Conservation (phyloP, 2,113 vertebrate species). For the Burhinus bistriatus region DNA sequence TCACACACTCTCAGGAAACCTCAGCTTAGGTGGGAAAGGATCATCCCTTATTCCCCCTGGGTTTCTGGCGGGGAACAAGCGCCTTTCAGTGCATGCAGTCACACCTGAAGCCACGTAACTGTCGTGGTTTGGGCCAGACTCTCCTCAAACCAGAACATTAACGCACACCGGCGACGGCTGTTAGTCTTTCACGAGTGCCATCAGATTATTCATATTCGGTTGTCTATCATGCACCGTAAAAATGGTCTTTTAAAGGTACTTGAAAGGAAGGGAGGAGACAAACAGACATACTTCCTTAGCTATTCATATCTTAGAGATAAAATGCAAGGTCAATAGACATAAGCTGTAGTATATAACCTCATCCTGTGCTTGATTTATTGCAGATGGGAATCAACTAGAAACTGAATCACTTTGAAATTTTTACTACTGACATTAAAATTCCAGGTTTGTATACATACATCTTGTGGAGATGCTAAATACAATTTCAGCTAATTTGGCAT, state of each 20-base stretch:
- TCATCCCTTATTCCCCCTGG: not conserved
- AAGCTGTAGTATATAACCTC: slow-evolving; percentile 81
- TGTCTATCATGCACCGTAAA: slow-evolving; percentile 79
- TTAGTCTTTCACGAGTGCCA: slow-evolving; percentile 52
- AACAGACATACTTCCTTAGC: slow-evolving; percentile 70
- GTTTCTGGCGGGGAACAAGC: not conserved
- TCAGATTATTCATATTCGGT: slow-evolving; percentile 65
- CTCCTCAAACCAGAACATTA: not conserved
- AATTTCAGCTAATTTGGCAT: slow-evolving; percentile 47
- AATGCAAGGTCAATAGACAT: slow-evolving; percentile 84
- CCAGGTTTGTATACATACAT: slow-evolving; percentile 56
- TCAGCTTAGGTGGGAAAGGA: not conserved
- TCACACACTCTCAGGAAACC: not conserved
- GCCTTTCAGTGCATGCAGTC: not conserved
- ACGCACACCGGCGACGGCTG: not conserved
- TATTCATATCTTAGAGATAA: slow-evolving; percentile 75
- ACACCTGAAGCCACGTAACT: not conserved
- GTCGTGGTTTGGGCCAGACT: no score
- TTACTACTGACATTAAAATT: slow-evolving; percentile 81
- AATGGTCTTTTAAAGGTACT: slow-evolving; percentile 74
- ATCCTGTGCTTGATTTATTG: slow-evolving; percentile 84
- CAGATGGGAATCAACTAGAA: slow-evolving; percentile 84
- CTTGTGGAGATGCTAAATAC: slow-evolving; percentile 58
- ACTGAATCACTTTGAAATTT: slow-evolving; percentile 77
- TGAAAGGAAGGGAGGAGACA: slow-evolving; percentile 71